These are phyloP conservation scores for Melanaphis sacchari DNA, from an alignment of 1,140 invertebrate species.

Conservation along the genomic window DNA sequence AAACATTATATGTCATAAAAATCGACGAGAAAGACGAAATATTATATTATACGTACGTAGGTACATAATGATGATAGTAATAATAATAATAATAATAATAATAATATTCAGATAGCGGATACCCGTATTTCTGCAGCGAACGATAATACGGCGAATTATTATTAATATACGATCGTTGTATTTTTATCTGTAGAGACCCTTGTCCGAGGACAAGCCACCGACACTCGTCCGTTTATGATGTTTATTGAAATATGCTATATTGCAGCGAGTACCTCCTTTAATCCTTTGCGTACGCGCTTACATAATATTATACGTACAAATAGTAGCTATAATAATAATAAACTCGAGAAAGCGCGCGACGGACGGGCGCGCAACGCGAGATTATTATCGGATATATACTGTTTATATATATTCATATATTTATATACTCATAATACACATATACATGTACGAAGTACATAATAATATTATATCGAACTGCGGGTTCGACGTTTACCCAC, in stretches of 20 bases:
- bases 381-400: not conserved
- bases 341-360: conserved; percentile 1
- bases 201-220: not conserved
- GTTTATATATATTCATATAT: too few relatives aligned
- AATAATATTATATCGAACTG: too few relatives aligned
- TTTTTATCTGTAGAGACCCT: not conserved
- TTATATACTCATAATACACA: too few relatives aligned
- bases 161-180: not conserved
- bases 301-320: not conserved
- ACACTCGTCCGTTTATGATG: not conserved
- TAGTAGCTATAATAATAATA: not conserved
- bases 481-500: too few relatives aligned
- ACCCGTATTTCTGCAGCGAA: not conserved
- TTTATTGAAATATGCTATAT: not conserved
- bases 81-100: not conserved
- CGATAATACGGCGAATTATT: not conserved
- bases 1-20: conserved; percentile 5
- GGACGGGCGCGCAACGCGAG: not conserved
- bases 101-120: not conserved
- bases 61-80: too few relatives aligned
- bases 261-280: not conserved
- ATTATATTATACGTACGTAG: not conserved
- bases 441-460: too few relatives aligned
- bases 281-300: not conserved
- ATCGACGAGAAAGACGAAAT: not conserved